Base-by-base conservation (phyloP, 1,140 invertebrate genomes). In the Lordiphosa clarofinis region DNA sequence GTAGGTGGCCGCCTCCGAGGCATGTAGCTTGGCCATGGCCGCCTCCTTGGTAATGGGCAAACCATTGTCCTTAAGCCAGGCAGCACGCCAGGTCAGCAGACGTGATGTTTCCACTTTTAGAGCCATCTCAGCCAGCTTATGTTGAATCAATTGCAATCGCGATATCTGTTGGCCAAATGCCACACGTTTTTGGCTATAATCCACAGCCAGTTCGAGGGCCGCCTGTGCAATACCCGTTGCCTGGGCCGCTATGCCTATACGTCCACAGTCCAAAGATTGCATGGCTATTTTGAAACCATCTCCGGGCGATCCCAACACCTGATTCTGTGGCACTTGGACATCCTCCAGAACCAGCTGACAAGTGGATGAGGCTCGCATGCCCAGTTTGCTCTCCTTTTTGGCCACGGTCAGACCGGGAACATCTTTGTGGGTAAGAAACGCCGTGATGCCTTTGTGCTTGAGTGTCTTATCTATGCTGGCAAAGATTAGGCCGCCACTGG, bases 231-330 rank as follows among this genome's bases (percentile, higher is more conserved):
- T 97, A 24, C 96, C 96, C 24, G 98, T 90, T 10, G 96, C 96
- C 90, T 98, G 96, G 4, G 93, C 91, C 9, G 96, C 96, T 78
- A 98, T 96, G 4, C 96, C 96, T 78, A 98, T 97, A 75, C 97
- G 92, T 1, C 96, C 97, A 63, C 92, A 91, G 90, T 97, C 95
- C 70, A 97, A 90, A 3, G 94, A 94, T 90, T 95, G 94, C 97
- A 99, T 99, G 3, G 97, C 98, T 84, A 99, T 97, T 92, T 97
- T 97, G 75, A 98, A 98, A n/a, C 97, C 97, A 78, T 91, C 89
- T 5, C 94, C 94, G 10, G 91, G 90, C 56, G 92, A 87, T 28
- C 96, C 96, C 1, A 99, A 89, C 6, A 98, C 68, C 88, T 95
- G 95, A 56, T 94, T 93, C 71, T 92, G 91, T 0, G 96, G 94